Conservation (phyloP, 2,888 invertebrate genomes). For the Tethea ocularis region DNA sequence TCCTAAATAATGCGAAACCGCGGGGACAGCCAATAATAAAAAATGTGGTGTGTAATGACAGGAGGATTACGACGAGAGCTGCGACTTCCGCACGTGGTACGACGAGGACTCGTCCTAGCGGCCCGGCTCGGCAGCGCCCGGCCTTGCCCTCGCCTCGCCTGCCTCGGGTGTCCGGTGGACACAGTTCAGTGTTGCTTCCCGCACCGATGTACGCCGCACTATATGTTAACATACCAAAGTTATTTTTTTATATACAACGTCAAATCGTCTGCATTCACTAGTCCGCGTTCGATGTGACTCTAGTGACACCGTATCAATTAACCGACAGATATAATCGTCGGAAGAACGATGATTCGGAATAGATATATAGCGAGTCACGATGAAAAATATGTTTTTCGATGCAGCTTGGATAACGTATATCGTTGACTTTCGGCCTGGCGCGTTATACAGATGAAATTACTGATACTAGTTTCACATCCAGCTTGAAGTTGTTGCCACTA, state of each 20-base stretch:
- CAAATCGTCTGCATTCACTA: conserved; percentile 47
- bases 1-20: too few relatives aligned
- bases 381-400: not conserved
- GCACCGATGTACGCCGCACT: conserved; percentile 47
- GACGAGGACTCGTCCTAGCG: conserved; percentile 80
- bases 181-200: conserved; percentile 17
- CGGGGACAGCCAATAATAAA: too few relatives aligned
- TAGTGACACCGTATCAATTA: conserved; percentile 52
- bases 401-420: not conserved
- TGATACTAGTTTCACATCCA: not conserved
- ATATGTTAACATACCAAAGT: conserved; percentile 74
- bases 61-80: conserved; percentile 78
- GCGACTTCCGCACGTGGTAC: conserved; percentile 77
- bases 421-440: not conserved
- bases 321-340: not conserved
- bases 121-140: conserved; percentile 31
- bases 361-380: not conserved
- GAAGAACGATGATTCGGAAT: not conserved
- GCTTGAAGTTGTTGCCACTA: conserved; percentile 1
- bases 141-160: conserved; percentile 21
- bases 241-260: conserved; percentile 58
- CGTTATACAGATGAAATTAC: not conserved
- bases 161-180: conserved; percentile 10
- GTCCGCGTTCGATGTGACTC: conserved; percentile 50
- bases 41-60: conserved; percentile 30